Conservation (phyloP, 2,113 vertebrate genomes). For the Tautogolabrus adspersus region DNA sequence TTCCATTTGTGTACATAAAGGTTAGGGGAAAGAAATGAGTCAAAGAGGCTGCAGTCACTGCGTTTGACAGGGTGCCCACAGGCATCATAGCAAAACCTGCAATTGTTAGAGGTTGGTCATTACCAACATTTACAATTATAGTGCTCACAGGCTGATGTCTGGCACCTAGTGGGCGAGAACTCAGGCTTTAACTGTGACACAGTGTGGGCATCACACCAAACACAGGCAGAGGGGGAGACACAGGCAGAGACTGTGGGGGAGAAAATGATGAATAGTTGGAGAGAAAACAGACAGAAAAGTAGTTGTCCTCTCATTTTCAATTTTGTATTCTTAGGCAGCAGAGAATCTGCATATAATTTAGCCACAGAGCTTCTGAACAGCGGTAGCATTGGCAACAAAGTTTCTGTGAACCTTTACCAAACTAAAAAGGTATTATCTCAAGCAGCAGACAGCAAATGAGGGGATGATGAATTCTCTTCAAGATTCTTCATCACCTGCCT, state of each 20-base stretch:
- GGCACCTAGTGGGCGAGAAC: slow-evolving; percentile 26
- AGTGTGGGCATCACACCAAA: slow-evolving; percentile 16
- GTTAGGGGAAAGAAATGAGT: slow-evolving; percentile 7
- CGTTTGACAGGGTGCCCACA: background rate
- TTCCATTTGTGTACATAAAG: slow-evolving; percentile 8
- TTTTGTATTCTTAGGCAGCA: slow-evolving; percentile 54
- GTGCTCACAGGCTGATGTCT: slow-evolving; percentile 32
- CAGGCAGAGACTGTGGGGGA: background rate
- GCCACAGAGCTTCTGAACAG: slow-evolving; percentile 1
- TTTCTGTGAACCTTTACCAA: slow-evolving; percentile 45
- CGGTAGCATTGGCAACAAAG: slow-evolving; percentile 33
- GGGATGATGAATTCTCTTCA: slow-evolving; percentile 51
- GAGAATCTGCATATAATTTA: slow-evolving; percentile 64
- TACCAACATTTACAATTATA: slow-evolving; percentile 48
- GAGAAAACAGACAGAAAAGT: too few species aligned
- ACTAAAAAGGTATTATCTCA: slow-evolving; percentile 70
- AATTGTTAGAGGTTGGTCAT: slow-evolving; percentile 50
- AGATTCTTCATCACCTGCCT: slow-evolving; percentile 32
- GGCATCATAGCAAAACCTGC: slow-evolving; percentile 51
- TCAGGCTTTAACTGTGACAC: slow-evolving; percentile 29
- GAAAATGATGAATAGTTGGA: slow-evolving; percentile 15
- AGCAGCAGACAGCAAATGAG: slow-evolving; percentile 49
- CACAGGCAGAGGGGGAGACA: slow-evolving; percentile 14
- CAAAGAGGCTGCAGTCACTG: background rate
- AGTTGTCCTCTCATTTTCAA: slow-evolving; percentile 11